Evolutionary conservation across 2,797 vertebrate species (phyloP).

Genomic region (Sphenopsis melanotis): DNA sequence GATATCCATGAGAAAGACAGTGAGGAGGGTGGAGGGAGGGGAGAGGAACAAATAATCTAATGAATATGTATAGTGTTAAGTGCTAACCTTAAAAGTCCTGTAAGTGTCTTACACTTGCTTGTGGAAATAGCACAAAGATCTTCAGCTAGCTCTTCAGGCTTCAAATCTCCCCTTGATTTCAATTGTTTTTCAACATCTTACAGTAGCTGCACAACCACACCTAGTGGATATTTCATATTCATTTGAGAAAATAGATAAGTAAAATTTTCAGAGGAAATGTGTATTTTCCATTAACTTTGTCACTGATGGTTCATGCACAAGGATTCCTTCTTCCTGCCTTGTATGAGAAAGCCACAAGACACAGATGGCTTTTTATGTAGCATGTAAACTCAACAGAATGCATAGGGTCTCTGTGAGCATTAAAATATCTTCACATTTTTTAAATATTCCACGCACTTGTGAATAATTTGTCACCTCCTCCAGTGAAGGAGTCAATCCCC

Average conservation of each 20-base stretch:
- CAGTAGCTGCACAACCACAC: background rate
- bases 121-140: background rate
- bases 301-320: background rate
- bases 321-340: background rate
- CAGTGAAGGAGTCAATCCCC: background rate
- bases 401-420: background rate
- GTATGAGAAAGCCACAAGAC: background rate
- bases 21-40: rapidly evolving
- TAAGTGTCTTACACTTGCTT: background rate
- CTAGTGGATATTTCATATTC: background rate
- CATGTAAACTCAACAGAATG: background rate
- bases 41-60: background rate
- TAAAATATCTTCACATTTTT: background rate
- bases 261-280: background rate
- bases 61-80: background rate
- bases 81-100: background rate
- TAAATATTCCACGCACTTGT: background rate
- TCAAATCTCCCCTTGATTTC: background rate
- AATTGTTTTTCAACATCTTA: background rate
- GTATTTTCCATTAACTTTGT: background rate
- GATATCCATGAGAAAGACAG: background rate
- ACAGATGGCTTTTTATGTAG: background rate
- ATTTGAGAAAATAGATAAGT: background rate
- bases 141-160: background rate
- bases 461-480: background rate